Base-by-base conservation (phyloP, 2,797 vertebrate genomes). In the Hydrolagus colliei region DNA sequence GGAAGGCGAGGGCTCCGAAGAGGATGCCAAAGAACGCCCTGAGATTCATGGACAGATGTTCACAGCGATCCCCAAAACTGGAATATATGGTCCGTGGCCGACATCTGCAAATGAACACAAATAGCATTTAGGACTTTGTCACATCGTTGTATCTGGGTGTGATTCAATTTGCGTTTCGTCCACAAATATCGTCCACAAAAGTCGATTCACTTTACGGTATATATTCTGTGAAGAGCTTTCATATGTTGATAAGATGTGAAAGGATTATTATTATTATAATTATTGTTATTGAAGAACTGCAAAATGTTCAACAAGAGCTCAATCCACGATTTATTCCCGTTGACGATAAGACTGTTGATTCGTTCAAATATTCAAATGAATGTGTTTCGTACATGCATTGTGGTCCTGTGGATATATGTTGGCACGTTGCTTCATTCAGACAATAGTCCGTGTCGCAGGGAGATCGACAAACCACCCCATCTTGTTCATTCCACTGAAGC, bases 361-460 rank as follows among this genome's bases (percentile, higher is more conserved):
- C 0, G 6, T 6, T 52, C 2, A 52, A 52, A 9, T 41, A 18
- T 20, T 68, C 32, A 68, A 82, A 41, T 68, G 27, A 63, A 52
- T 82, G 65, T 16, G 18, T 84, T 84, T 67, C 88, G 41, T 88
- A 92, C 93, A 88, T 93, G 93, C 93, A 94, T 0, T 0, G 71
- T 59, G 91, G 90, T 2, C 92, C 91, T 1, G 89, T 78, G 0
- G 87, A 89, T 32, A 91, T 86, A 86, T 93, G 91, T 74, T 89
- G 88, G 86, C 93, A 94, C 9, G 0, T 87, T 87, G 90, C 89
- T 0, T 88, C 80, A 0, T 92, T 90, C 72, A 89, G 71, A 86
- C 93, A 94, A 88, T 91, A 92, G 86, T 87, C 88, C 13, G 6
- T 86, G 72, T 16, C 85, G 88, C 93, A 94, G 0, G 89, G 91